These are phyloP conservation scores for Bos indicus DNA, from an alignment of 2,113 vertebrate species.

Conservation along the genomic window DNA sequence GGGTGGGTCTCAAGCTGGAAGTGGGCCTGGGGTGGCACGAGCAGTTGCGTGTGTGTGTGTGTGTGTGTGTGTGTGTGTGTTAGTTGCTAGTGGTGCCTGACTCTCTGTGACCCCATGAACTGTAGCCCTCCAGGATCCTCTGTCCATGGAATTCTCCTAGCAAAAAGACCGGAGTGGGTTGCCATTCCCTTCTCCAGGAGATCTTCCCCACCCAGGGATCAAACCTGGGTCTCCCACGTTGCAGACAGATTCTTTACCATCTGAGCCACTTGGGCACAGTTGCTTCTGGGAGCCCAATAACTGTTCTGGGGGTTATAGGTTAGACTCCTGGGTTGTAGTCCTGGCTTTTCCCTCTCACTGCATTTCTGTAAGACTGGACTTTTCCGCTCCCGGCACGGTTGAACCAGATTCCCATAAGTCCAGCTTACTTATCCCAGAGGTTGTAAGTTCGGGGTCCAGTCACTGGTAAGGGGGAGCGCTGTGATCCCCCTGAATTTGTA, in stretches of 20 bases:
- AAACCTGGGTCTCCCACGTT: background rate
- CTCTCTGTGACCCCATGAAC: background rate
- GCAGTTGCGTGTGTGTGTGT: background rate
- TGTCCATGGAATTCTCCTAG: background rate
- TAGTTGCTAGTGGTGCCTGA: background rate
- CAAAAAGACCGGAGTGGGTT: background rate
- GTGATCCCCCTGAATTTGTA: background rate
- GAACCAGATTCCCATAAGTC: too few species aligned
- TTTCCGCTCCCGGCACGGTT: accelerated
- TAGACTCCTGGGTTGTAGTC: background rate
- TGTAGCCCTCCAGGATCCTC: background rate
- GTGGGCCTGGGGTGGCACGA: accelerated
- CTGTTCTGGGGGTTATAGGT: background rate
- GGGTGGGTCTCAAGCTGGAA: background rate
- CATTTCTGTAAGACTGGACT: background rate
- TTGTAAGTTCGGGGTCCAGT: background rate
- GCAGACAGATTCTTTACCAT: background rate
- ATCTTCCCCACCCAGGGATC: background rate
- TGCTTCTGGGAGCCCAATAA: background rate
- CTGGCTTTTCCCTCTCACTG: background rate
- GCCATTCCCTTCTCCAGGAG: background rate
- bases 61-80: background rate
- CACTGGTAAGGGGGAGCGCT: accelerated
- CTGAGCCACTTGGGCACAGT: background rate
- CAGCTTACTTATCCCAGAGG: background rate